Conservation (phyloP, 2,888 invertebrate species). For the Amphipyra tragopoginis region DNA sequence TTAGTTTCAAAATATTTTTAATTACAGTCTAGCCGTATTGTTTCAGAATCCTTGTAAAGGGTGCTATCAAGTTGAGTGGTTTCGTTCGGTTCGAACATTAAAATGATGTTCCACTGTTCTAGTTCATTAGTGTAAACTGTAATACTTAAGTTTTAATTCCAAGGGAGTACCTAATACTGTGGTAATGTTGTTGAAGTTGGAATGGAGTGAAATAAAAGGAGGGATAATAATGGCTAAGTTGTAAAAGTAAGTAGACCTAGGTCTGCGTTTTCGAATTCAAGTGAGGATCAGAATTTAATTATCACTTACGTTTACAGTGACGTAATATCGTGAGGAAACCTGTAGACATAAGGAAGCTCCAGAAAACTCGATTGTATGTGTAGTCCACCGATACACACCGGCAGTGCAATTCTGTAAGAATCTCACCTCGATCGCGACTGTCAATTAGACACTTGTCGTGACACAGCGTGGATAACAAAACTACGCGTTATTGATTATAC, state of each 20-base stretch:
- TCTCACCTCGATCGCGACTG: no score
- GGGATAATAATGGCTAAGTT: background rate
- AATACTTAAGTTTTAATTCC: constrained; percentile 8
- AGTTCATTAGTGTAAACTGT: constrained; percentile 43
- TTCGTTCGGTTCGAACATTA: constrained; percentile 38
- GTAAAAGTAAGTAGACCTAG: background rate
- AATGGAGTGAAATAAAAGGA: constrained; percentile 12
- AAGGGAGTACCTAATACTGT: constrained; percentile 14
- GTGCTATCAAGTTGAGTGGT: constrained; percentile 48
- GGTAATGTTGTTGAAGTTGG: constrained; percentile 1
- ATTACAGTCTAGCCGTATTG: constrained; percentile 37
- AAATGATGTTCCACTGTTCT: constrained; percentile 43
- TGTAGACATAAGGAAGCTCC: no score
- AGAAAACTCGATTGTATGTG: no score
- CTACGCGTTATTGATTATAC: no score
- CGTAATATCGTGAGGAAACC: no score
- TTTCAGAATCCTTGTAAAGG: constrained; percentile 43
- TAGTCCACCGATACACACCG: no score
- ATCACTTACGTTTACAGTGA: no score
- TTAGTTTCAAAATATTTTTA: constrained; percentile 38
- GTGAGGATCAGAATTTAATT: no score
- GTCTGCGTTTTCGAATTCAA: no score
- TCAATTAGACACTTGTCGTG: no score
- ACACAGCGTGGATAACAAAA: no score
- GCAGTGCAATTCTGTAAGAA: no score